These are phyloP conservation scores for Drosophila pseudotalamancana DNA, from an alignment of 2,888 invertebrate species.

Conservation along the genomic window DNA sequence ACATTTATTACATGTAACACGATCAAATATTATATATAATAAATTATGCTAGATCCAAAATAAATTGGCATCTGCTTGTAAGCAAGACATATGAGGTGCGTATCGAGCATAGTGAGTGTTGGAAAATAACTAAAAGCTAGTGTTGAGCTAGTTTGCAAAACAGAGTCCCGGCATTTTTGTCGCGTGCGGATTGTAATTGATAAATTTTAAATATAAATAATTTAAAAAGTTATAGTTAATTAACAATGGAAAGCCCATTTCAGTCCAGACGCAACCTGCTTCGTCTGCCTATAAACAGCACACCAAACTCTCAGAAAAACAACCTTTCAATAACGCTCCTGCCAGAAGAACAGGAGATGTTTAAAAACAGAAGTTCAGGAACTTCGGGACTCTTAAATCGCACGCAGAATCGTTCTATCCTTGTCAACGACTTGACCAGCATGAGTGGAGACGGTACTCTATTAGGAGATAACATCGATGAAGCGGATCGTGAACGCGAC, in stretches of 20 bases:
- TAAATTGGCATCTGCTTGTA: neutral
- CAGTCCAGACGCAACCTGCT: constrained; percentile 49
- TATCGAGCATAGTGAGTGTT: constrained; percentile 13
- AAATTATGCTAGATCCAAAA: neutral
- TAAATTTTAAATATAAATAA: neutral
- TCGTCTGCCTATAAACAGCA: constrained; percentile 40
- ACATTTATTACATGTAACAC: too few species aligned
- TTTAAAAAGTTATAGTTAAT: neutral
- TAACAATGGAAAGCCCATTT: constrained; percentile 58
- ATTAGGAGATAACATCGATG: constrained; percentile 28
- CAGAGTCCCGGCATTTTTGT: constrained; percentile 64
- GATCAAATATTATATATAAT: neutral
- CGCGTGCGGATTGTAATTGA: constrained; percentile 33
- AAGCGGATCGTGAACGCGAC: constrained; percentile 60
- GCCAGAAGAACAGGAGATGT: constrained; percentile 66
- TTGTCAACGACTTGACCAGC: constrained; percentile 41
- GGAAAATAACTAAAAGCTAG: constrained; percentile 12
- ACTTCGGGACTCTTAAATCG: constrained; percentile 25
- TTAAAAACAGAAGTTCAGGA: constrained; percentile 42
- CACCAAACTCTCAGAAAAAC: constrained; percentile 20
- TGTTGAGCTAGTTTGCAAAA: constrained; percentile 13
- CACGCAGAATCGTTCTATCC: constrained; percentile 31
- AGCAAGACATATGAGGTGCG: neutral
- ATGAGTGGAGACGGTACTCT: constrained; percentile 26
- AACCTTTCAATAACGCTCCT: constrained; percentile 71